phyloP scores from a whole-genome alignment of 2,888 invertebrate species.

The Idaea dimidiata region DNA sequence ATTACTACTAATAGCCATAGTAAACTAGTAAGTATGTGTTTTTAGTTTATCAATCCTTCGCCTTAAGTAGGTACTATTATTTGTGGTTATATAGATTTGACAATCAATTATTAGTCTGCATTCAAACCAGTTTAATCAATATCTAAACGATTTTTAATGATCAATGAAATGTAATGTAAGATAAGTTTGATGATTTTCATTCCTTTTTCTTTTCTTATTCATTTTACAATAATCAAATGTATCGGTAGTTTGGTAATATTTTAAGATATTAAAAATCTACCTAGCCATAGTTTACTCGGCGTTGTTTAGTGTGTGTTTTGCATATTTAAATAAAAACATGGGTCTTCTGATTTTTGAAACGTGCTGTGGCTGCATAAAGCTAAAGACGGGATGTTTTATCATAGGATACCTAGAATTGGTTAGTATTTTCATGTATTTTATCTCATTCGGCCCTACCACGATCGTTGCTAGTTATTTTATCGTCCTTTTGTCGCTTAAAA shows the following conservation, averaged over 20 bases:
- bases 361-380: background rate
- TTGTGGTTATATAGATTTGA: background rate
- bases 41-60: no score
- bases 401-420: background rate
- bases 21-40: no score
- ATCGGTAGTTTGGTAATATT: background rate
- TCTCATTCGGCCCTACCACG: no score
- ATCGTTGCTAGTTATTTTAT: no score
- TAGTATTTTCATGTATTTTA: background rate
- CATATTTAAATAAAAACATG: background rate
- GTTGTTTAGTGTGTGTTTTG: background rate
- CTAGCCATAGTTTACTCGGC: background rate
- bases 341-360: background rate
- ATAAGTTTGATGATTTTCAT: background rate
- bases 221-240: background rate
- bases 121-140: background rate
- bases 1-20: no score
- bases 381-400: background rate
- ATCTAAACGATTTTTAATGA: background rate
- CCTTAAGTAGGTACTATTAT: no score
- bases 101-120: background rate
- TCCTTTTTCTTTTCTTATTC: background rate
- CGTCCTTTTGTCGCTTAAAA: no score
- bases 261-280: background rate
- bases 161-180: background rate